A percentile compares a stretch with the other conserved stretches of the same genome.
Evolutionary conservation across 2,888 invertebrate species (phyloP).

Genomic region (Rhodophaea formosa): DNA sequence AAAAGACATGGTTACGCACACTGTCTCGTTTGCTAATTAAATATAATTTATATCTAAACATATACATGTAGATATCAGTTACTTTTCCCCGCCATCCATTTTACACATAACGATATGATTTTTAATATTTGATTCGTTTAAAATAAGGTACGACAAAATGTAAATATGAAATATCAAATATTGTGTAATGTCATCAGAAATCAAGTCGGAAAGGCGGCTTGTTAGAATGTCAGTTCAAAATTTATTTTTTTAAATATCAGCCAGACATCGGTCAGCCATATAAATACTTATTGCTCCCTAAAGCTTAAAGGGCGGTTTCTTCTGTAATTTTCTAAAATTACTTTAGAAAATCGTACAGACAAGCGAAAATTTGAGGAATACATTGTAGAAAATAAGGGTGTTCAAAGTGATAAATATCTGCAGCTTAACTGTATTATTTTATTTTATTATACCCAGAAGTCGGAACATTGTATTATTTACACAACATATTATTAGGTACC

Average conservation of each 20-base stretch:
- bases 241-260: slow-evolving; percentile 24
- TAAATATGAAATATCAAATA: slow-evolving; percentile 70
- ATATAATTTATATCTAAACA: slow-evolving; percentile 50
- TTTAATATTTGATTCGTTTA: slow-evolving; percentile 47
- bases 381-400: too few relatives aligned
- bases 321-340: too few relatives aligned
- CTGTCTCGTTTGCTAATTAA: slow-evolving; percentile 43
- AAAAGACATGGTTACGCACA: slow-evolving; percentile 64
- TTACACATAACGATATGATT: slow-evolving; percentile 59
- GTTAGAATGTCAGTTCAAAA: slow-evolving; percentile 59
- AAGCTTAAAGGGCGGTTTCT: too few relatives aligned
- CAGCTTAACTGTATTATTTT: too few relatives aligned
- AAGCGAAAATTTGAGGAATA: too few relatives aligned
- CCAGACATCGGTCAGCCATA: neutral
- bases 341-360: too few relatives aligned
- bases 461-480: too few relatives aligned
- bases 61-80: slow-evolving; percentile 45
- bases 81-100: slow-evolving; percentile 65
- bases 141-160: slow-evolving; percentile 49
- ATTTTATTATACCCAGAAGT: too few relatives aligned
- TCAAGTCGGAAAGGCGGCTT: slow-evolving; percentile 57
- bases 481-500: too few relatives aligned
- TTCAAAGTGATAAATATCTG: too few relatives aligned
- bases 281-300: neutral
- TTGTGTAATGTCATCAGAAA: slow-evolving; percentile 68